Evolutionary conservation across 2,888 invertebrate species (phyloP).

Genomic region (Drosophila anomelani): DNA sequence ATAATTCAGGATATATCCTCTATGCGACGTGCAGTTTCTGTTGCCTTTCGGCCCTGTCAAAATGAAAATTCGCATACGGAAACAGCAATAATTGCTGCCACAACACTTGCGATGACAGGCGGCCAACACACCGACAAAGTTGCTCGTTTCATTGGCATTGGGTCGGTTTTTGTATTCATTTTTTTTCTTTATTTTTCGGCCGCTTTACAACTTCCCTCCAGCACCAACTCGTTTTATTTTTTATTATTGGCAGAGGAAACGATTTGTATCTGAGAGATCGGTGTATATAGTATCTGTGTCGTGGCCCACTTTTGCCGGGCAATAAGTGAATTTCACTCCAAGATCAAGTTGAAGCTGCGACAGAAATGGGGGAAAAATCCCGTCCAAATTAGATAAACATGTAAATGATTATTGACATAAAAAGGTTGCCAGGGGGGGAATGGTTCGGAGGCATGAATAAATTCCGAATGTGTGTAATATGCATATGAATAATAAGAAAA

Average conservation of each 20-base stretch:
- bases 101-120: slow-evolving; percentile 64
- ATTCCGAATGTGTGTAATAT: slow-evolving; percentile 73
- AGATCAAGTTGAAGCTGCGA: slow-evolving; percentile 38
- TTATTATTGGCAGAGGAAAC: slow-evolving; percentile 13
- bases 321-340: slow-evolving; percentile 50
- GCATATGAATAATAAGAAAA: slow-evolving; percentile 76
- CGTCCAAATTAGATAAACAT: slow-evolving; percentile 76
- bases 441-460: slow-evolving; percentile 48
- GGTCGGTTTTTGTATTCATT: slow-evolving; percentile 35
- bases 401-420: slow-evolving; percentile 76
- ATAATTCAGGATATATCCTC: slow-evolving; percentile 31
- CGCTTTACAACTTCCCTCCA: slow-evolving; percentile 61
- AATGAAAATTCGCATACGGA: slow-evolving; percentile 69
- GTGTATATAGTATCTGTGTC: slow-evolving; percentile 39
- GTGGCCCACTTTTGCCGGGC: slow-evolving; percentile 51
- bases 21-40: slow-evolving; percentile 37
- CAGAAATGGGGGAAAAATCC: slow-evolving; percentile 43
- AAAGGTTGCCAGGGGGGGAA: slow-evolving; percentile 51
- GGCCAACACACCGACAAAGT: slow-evolving; percentile 46
- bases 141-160: slow-evolving; percentile 64
- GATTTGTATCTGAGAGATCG: slow-evolving; percentile 13
- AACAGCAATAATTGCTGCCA: slow-evolving; percentile 72
- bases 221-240: slow-evolving; percentile 64
- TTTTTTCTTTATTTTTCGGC: slow-evolving; percentile 21
- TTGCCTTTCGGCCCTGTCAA: slow-evolving; percentile 49